Evolutionary conservation across 2,797 vertebrate genomes (phyloP).

Genomic region (Florisuga fusca): DNA sequence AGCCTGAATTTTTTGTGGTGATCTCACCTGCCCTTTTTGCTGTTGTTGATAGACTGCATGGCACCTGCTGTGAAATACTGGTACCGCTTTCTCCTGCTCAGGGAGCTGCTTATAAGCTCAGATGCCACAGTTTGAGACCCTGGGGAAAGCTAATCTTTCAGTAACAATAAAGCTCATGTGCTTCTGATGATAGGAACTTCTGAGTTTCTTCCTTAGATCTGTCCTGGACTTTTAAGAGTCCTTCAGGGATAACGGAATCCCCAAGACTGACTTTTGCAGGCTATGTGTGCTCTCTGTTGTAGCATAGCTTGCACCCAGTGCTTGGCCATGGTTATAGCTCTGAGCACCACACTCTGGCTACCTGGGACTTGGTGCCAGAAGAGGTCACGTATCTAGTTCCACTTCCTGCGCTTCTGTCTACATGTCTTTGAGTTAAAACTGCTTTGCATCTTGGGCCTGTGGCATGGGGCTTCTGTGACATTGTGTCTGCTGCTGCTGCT

Average conservation of each 20-base stretch:
- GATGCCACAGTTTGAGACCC: not conserved
- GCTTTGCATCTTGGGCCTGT: not conserved
- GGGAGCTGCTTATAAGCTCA: not conserved
- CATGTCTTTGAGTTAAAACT: not conserved
- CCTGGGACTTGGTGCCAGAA: not conserved
- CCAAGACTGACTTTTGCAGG: not conserved
- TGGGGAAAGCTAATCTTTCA: not conserved
- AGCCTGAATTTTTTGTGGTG: not conserved
- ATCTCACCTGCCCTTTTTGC: not conserved
- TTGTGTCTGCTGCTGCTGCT: not conserved
- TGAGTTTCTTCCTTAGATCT: not conserved
- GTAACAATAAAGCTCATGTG: not conserved
- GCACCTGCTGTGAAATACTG: not conserved
- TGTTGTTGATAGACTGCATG: not conserved
- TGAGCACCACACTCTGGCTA: not conserved
- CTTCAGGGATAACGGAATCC: not conserved
- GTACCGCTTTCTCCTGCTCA: not conserved
- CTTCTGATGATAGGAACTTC: not conserved
- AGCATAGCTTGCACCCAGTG: rapidly evolving
- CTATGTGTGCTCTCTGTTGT: not conserved
- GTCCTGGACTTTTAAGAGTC: not conserved
- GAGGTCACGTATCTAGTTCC: not conserved
- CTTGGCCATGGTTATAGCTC: not conserved
- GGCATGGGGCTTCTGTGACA: not conserved
- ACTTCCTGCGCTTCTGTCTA: not conserved